Conservation (phyloP, 2,797 vertebrate genomes). For the Cryptoprocta ferox region DNA sequence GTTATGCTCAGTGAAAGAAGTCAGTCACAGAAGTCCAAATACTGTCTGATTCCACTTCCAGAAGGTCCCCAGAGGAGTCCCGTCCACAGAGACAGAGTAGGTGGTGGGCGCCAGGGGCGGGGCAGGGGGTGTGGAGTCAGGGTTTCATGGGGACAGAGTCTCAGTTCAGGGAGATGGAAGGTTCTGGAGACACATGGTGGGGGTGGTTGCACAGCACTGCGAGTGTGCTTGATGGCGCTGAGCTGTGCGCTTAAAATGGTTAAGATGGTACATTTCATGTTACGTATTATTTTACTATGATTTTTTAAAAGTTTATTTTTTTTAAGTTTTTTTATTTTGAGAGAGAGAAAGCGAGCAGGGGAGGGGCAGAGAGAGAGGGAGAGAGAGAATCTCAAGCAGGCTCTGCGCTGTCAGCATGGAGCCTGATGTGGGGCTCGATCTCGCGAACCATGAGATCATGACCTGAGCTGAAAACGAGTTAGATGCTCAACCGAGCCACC, state of each 20-base stretch:
- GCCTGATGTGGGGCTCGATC: no score
- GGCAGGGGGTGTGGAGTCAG: no score
- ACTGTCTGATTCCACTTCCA: neutral
- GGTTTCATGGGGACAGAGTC: neutral
- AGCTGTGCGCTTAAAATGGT: neutral
- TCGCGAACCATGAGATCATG: no score
- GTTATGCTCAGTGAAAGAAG: neutral
- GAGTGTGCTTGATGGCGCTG: neutral
- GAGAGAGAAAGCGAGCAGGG: no score
- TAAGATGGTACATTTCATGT: neutral
- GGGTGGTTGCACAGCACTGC: accelerated
- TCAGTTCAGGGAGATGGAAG: neutral
- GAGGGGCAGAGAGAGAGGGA: no score
- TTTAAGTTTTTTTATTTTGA: no score
- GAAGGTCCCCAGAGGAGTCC: no score
- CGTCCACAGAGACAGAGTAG: neutral
- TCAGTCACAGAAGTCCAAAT: neutral
- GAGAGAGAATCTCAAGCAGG: no score
- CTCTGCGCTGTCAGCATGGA: no score
- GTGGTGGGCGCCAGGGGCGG: neutral
- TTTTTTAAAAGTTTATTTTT: neutral
- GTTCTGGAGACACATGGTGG: neutral
- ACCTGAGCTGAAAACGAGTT: no score
- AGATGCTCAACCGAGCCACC: no score
- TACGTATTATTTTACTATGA: neutral